These are phyloP conservation scores for Gallinago undulata DNA, from an alignment of 2,113 vertebrate genomes.

Conservation along the genomic window DNA sequence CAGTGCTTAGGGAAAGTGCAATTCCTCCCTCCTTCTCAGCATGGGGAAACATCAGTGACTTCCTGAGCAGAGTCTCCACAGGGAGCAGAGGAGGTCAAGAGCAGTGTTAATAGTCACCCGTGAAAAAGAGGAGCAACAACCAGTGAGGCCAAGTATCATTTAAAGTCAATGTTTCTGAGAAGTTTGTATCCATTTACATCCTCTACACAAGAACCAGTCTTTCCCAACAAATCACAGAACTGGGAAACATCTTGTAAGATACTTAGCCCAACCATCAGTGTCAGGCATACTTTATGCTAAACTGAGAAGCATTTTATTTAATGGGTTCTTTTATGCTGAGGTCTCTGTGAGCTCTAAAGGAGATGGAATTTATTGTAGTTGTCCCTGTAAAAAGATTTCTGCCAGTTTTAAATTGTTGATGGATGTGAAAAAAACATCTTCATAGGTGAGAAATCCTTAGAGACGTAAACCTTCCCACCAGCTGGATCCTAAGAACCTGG, in stretches of 20 bases:
- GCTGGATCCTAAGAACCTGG: background rate
- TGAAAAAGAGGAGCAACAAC: background rate
- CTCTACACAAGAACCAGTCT: background rate
- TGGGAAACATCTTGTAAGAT: background rate
- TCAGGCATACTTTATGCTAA: background rate
- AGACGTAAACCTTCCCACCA: background rate
- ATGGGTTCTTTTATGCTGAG: background rate
- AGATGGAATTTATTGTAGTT: background rate
- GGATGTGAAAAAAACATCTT: background rate
- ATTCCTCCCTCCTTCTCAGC: background rate
- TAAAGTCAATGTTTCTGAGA: background rate
- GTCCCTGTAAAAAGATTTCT: background rate
- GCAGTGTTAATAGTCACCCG: conserved; percentile 39
- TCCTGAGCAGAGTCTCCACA: background rate
- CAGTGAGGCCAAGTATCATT: background rate
- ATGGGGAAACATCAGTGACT: conserved; percentile 47
- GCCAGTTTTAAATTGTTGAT: background rate
- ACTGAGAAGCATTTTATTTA: background rate
- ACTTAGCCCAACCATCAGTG: background rate
- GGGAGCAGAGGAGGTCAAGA: conserved; percentile 43
- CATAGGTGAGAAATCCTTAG: background rate
- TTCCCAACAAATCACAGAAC: background rate
- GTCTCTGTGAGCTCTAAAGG: background rate
- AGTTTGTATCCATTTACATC: background rate
- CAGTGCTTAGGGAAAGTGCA: background rate